Conservation (phyloP, 2,888 invertebrate species). For the Drosophila antonietae region DNA sequence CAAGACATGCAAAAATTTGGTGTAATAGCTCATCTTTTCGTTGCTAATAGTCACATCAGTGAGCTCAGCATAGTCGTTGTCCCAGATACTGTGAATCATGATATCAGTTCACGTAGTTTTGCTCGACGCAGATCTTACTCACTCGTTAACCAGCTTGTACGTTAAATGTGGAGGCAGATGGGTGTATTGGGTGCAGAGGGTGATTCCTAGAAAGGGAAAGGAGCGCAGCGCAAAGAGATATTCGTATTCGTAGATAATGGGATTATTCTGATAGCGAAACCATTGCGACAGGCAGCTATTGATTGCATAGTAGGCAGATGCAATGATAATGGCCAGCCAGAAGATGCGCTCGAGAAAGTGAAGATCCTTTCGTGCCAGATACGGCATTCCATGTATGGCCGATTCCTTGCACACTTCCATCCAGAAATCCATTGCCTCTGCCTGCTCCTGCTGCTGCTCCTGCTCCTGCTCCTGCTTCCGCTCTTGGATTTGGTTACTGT, state of each 20-base stretch:
- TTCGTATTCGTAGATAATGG: conserved; percentile 86
- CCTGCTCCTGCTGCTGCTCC: neutral
- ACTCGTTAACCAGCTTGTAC: conserved; percentile 50
- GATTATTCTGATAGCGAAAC: conserved; percentile 85
- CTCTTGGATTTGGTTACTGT: neutral
- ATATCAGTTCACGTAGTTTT: too few species aligned
- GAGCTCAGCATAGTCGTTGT: conserved; percentile 25
- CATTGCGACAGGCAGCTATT: conserved; percentile 79
- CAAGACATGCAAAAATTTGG: conserved; percentile 65
- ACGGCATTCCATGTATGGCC: conserved; percentile 81
- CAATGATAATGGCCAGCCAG: conserved; percentile 71
- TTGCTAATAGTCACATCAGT: conserved; percentile 7
- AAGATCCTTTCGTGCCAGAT: conserved; percentile 74
- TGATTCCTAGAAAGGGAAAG: conserved; percentile 85
- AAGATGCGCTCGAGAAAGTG: conserved; percentile 79
- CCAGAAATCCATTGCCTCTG: conserved; percentile 35
- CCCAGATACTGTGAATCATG: conserved; percentile 31
- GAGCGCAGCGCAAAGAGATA: conserved; percentile 85
- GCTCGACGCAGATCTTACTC: conserved; percentile 25
- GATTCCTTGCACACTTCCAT: conserved; percentile 70
- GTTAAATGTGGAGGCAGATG: neutral
- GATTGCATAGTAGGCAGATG: conserved; percentile 70
- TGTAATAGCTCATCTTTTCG: neutral
- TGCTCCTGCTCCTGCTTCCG: neutral
- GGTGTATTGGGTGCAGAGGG: conserved; percentile 85